Evolutionary conservation across 1,140 invertebrate species (phyloP), one percentile per base, ranked within the genome.

Genomic region (Leptinotarsa defecta): DNA sequence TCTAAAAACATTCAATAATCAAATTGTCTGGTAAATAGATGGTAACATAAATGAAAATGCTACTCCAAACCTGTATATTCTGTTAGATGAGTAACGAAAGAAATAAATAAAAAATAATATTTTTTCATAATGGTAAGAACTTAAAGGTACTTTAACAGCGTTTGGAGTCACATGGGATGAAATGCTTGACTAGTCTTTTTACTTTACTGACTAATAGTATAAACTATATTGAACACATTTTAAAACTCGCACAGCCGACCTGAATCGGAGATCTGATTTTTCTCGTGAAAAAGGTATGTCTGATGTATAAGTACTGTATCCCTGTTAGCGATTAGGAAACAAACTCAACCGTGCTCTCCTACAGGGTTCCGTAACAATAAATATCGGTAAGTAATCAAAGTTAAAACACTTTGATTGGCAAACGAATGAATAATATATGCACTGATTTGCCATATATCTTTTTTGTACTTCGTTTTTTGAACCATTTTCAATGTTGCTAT

Each of bases 141-240:
- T 65, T 72, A 62, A 73, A 68, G 72, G 71, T 75, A 76, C 68
- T 68, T 74, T 48, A 49, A 48, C 68, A 49, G 71, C 76, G 74
- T 74, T 76, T 75, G 76, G 73, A 77, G 57, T 77, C 57, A 69
- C 74, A 77, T 73, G 68, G 11, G 71, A 77, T 76, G 79, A 77
- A 52, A 80, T 77, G 80, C 73, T 64, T 82, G 81, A 82, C 81
- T 82, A 82, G 81, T 75, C 77, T 77, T 75, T 79, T 70, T 77
- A 76, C 74, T n/a, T 57, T 57, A 57, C n/a, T 19, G 52, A 57
- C 52, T 74, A 77, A 74, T 74, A 17, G n/a, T 57, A 71, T 57
- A 17, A 57, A 17, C 77, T 80, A 81, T 80, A 81, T 81, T 83
- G 83, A 83, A 83, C 83, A 83, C 83, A 78, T 79, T 43, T 43